Conservation (phyloP, 2,797 vertebrate genomes). For the Pampus argenteus region DNA sequence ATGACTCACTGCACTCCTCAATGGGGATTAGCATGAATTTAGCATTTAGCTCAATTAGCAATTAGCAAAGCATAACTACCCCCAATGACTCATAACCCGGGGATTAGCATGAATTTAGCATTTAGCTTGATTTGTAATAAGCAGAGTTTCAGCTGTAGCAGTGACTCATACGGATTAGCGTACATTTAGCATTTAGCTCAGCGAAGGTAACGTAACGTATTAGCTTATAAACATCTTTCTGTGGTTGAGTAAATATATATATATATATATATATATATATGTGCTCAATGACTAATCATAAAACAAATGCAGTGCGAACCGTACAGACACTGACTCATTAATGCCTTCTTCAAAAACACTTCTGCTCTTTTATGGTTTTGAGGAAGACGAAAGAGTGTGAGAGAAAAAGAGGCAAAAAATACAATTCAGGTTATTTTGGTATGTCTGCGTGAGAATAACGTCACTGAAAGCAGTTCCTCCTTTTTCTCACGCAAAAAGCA, state of each 20-base stretch:
- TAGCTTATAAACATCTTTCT: constrained; percentile 1
- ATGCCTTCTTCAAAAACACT: constrained; percentile 59
- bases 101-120: constrained; percentile 55
- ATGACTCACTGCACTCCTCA: constrained; percentile 41
- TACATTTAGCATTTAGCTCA: constrained; percentile 35
- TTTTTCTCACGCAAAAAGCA: constrained; percentile 82
- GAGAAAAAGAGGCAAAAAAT: constrained; percentile 60
- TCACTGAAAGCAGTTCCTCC: constrained; percentile 75
- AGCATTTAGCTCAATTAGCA: constrained; percentile 54
- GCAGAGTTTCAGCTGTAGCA: constrained; percentile 26
- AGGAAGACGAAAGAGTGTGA: constrained; percentile 41
- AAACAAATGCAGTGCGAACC: constrained; percentile 39
- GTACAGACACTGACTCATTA: constrained; percentile 66
- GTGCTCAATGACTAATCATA: constrained; percentile 24
- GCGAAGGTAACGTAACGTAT: constrained; percentile 30
- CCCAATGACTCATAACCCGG: constrained; percentile 36
- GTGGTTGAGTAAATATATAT: not conserved
- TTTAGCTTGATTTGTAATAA: constrained; percentile 53
- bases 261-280: too few relatives aligned
- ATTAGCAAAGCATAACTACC: constrained; percentile 35
- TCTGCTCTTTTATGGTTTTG: constrained; percentile 69
- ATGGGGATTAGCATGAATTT: constrained; percentile 58
- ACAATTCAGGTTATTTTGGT: constrained; percentile 66
- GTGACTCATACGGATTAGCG: constrained; percentile 67
- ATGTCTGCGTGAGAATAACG: constrained; percentile 73